A percentile compares a stretch with the other conserved stretches of the same genome.
Evolutionary conservation across 2,113 vertebrate species (phyloP).

Genomic region (Spilogale gracilis): DNA sequence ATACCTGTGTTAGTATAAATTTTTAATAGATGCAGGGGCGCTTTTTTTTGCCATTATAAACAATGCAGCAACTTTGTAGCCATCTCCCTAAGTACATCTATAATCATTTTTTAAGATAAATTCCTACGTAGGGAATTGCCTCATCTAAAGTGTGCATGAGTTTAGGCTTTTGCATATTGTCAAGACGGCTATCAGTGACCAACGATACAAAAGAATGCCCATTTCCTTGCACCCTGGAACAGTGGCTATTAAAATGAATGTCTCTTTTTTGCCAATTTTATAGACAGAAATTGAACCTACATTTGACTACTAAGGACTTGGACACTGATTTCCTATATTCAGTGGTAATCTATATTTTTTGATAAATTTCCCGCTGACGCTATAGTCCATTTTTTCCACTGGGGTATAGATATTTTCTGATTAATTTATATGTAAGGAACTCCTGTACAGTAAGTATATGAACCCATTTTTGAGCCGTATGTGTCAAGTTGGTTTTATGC

Average conservation of each 20-base stretch:
- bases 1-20: neutral
- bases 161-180: neutral
- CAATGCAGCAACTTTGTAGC: neutral
- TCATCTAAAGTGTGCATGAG: neutral
- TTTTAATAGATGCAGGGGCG: neutral
- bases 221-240: neutral
- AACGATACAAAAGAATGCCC: neutral
- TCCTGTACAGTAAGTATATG: neutral
- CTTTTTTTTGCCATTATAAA: neutral
- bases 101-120: conserved; percentile 9
- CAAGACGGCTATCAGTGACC: neutral
- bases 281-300: neutral
- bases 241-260: neutral
- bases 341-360: neutral
- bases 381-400: conserved; percentile 29
- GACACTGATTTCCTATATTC: neutral
- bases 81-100: neutral
- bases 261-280: neutral
- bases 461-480: neutral
- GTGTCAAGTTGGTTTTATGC: neutral
- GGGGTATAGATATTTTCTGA: neutral
- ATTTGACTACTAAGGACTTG: conserved; percentile 3
- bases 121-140: neutral
- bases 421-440: neutral
- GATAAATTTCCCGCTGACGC: neutral